Evolutionary conservation across 2,113 vertebrate genomes (phyloP).

Genomic region (Sinocyclocheilus maitianheensis): DNA sequence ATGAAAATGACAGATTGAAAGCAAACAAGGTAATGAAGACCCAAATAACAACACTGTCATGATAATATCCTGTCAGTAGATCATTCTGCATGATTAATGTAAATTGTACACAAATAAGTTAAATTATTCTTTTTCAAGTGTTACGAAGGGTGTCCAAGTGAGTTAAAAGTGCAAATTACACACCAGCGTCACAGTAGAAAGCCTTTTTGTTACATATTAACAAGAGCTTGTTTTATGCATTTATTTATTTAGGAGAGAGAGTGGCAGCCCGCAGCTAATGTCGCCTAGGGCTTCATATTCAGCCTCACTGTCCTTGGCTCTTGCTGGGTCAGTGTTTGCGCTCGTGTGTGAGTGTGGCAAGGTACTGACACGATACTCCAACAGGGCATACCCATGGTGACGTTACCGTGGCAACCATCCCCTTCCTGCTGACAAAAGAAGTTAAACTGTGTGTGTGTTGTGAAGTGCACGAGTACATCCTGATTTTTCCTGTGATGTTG

Average conservation of each 20-base stretch:
- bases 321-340: conserved; percentile 26
- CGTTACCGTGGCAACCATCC: conserved; percentile 58
- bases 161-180: conserved; percentile 11
- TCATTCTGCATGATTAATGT: not conserved
- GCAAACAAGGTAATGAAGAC: not conserved
- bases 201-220: conserved; percentile 21
- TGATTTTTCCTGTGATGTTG: conserved; percentile 59
- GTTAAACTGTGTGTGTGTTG: conserved; percentile 56
- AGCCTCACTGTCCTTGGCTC: not conserved
- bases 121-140: not conserved
- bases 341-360: conserved; percentile 24
- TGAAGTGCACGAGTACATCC: conserved; percentile 53
- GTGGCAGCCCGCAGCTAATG: not conserved
- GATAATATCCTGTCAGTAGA: not conserved
- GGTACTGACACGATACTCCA: conserved; percentile 51
- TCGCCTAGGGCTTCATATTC: conserved; percentile 28
- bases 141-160: not conserved
- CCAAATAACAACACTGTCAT: not conserved
- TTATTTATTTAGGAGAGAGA: not conserved
- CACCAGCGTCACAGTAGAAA: not conserved
- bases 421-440: conserved; percentile 57
- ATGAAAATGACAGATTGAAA: not conserved
- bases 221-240: conserved; percentile 13
- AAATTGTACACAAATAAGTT: not conserved
- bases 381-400: conserved; percentile 56